Evolutionary conservation across 2,888 invertebrate species (phyloP).

Genomic region (Agrochola circellaris): DNA sequence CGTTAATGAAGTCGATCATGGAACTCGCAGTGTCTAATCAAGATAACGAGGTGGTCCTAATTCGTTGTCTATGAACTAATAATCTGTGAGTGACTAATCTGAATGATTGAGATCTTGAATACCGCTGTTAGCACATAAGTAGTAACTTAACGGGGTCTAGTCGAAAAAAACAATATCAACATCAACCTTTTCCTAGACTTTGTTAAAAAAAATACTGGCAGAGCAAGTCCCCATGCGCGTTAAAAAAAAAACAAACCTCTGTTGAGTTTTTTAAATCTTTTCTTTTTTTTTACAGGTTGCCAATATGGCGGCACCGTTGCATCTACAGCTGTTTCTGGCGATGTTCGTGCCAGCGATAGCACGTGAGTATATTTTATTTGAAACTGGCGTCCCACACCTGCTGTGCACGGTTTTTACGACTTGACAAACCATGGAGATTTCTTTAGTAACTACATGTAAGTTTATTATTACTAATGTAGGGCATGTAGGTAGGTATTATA

Average conservation of each 20-base stretch:
- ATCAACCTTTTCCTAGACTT: not conserved
- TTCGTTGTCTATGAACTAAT: slow-evolving; percentile 43
- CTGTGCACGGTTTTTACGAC: not conserved
- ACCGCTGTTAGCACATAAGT: not conserved
- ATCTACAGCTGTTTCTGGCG: slow-evolving; percentile 74
- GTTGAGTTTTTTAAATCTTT: slow-evolving; percentile 24
- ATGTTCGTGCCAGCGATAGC: slow-evolving; percentile 73
- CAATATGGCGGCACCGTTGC: slow-evolving; percentile 72
- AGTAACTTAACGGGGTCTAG: not conserved
- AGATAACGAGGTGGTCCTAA: slow-evolving; percentile 20
- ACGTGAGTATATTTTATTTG: slow-evolving; percentile 71
- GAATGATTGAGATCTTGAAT: slow-evolving; percentile 13
- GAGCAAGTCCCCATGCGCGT: not conserved
- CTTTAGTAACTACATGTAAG: not conserved
- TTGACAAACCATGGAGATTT: not conserved
- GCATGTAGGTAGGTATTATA: no score
- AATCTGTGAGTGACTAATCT: slow-evolving; percentile 29
- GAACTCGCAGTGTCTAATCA: slow-evolving; percentile 17
- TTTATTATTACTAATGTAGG: not conserved
- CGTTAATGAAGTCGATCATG: slow-evolving; percentile 8
- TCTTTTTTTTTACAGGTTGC: slow-evolving; percentile 71
- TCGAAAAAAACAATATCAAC: not conserved
- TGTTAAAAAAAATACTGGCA: not conserved
- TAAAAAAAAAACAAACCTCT: slow-evolving; percentile 3
- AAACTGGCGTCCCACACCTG: not conserved